Conservation (phyloP, 2,797 vertebrate genomes). For the Picus viridis region DNA sequence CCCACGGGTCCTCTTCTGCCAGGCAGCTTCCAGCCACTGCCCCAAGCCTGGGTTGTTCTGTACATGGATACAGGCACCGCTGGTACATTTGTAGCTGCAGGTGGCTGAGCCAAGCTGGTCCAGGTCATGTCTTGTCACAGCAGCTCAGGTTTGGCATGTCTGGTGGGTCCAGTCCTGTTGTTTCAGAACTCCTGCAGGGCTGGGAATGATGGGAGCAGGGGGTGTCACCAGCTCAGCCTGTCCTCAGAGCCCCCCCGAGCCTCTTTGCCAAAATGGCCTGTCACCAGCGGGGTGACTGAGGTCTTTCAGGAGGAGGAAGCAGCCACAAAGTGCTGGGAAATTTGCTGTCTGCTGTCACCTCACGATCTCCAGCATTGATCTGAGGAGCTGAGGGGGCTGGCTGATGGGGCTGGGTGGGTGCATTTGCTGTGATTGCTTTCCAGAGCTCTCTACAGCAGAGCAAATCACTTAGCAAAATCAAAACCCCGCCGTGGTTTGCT, state of each 20-base stretch:
- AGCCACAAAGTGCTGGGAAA: background rate
- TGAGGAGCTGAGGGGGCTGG: background rate
- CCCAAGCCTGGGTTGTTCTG: background rate
- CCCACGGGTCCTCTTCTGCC: too few species aligned
- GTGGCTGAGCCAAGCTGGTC: background rate
- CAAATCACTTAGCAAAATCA: background rate
- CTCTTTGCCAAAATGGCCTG: background rate
- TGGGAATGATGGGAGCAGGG: background rate
- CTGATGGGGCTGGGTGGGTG: background rate
- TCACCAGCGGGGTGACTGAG: accelerated
- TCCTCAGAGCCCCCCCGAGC: background rate
- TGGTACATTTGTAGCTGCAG: background rate
- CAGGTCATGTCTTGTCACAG: background rate
- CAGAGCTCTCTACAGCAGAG: background rate
- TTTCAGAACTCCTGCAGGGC: background rate
- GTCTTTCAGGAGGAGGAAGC: background rate
- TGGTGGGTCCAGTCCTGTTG: background rate
- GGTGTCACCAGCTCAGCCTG: background rate
- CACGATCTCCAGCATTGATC: accelerated
- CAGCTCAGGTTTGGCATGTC: background rate
- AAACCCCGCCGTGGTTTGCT: background rate
- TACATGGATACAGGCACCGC: background rate
- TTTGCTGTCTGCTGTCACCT: background rate
- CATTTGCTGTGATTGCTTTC: background rate
- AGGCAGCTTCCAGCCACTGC: too few species aligned